Base-by-base conservation (phyloP, 2,113 vertebrate species). In the Arenaria interpres region DNA sequence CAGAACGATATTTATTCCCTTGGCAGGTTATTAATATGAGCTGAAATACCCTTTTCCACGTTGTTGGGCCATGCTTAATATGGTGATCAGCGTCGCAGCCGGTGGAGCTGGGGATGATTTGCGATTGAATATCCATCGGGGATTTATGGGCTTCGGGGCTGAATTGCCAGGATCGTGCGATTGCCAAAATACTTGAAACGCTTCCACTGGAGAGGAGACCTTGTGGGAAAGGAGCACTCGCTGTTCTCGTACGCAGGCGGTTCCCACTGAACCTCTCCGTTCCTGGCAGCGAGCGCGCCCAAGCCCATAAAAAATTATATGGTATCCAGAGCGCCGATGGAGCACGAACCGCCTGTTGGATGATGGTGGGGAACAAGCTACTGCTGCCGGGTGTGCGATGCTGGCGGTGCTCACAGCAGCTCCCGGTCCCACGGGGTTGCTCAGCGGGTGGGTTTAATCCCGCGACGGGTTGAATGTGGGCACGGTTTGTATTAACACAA, bases 161-260 rank as follows among this genome's bases (percentile, higher is more conserved):
- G 75, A 80, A 92, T 90, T 81, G 75, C 93, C 10, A 9, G 83
- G 86, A 92, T 11, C 0, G 7, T 37, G 76, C 20, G 2, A 39
- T 89, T 94, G 89, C 96, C 95, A 93, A 75, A 93, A 97, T 95
- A 87, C 86, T 95, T 95, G 90, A 91, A 93, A 96, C 27, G 4
- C 80, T 82, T 97, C 86, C 94, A 82, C 69, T 72, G 77, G 74
- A 95, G 89, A 85, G 51, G 77, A 89, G 94, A 89, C 90, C 80
- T 93, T 95, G 89, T 97, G 97, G 95, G 96, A 96, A 96, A 90
- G 75, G 69, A 96, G 88, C 67, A 78, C 76, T 94, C 6, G 1
- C 62, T 96, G 96, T 95, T 95, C 93, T 90, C 30, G 0, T 86
- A 56, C 3, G 2, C 77, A 73, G 23, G 67, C 41, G 0, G 62